A percentile compares a stretch with the other conserved stretches of the same genome.
Evolutionary conservation across 2,888 invertebrate species (phyloP).

Genomic region (Phyllotreta cruciferae): DNA sequence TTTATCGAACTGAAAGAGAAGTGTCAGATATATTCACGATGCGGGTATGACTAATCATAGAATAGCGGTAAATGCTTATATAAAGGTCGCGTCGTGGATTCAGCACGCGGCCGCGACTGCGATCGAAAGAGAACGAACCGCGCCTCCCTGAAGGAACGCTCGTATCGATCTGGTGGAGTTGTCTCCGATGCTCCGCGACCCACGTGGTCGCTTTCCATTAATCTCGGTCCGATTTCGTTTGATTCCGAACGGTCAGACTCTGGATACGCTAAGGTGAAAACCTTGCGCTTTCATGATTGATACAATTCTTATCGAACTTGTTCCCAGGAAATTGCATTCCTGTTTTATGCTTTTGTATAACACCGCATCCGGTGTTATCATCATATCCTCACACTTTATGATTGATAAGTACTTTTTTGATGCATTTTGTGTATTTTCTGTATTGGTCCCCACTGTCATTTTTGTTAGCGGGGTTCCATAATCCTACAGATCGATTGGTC

Average conservation of each 20-base stretch:
- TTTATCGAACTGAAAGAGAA: slow-evolving; percentile 12
- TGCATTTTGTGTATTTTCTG: no score
- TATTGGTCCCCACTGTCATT: no score
- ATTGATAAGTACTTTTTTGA: no score
- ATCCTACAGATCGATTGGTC: no score
- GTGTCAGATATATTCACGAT: slow-evolving; percentile 21
- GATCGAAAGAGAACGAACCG: slow-evolving; percentile 49
- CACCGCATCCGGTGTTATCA: no score
- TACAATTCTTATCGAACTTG: no score
- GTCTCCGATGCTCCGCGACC: slow-evolving; percentile 20
- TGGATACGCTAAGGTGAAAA: no score
- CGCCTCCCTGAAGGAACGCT: slow-evolving; percentile 51
- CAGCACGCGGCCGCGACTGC: slow-evolving; percentile 48
- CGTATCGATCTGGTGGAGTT: slow-evolving; percentile 45
- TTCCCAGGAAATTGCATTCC: no score
- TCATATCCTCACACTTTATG: no score
- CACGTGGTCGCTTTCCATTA: slow-evolving; percentile 30
- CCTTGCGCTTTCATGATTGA: no score
- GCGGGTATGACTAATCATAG: slow-evolving; percentile 30
- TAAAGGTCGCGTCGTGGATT: slow-evolving; percentile 40
- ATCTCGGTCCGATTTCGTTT: slow-evolving; percentile 13
- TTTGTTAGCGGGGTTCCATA: no score
- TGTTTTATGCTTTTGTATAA: no score
- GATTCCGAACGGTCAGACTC: neutral
- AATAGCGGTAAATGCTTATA: slow-evolving; percentile 43